Conservation (phyloP, 2,888 invertebrate species). For the Pachycephus smyrnensis region DNA sequence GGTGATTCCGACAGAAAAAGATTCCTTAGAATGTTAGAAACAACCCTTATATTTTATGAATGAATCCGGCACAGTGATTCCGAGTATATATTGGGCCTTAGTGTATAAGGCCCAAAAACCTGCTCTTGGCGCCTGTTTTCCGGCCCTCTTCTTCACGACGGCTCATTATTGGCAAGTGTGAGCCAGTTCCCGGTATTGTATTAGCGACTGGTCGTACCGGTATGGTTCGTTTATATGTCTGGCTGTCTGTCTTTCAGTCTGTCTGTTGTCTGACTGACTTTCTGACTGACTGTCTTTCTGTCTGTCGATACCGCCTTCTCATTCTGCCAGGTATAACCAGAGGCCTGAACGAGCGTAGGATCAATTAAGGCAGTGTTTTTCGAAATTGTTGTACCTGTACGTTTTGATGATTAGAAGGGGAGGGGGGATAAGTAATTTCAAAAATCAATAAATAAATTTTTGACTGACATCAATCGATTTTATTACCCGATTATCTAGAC, state of each 20-base stretch:
- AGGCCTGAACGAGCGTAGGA: conserved; percentile 21
- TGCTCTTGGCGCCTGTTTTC: conserved; percentile 5
- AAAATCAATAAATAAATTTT: neutral
- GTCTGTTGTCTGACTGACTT: conserved; percentile 6
- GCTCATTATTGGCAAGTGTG: conserved; percentile 23
- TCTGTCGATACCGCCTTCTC: conserved; percentile 43
- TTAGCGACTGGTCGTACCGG: conserved; percentile 27
- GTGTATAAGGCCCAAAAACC: neutral
- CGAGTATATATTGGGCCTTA: neutral
- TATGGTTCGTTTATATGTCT: conserved; percentile 25
- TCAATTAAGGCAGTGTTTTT: conserved; percentile 36
- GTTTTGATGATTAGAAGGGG: neutral
- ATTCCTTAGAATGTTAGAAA: neutral
- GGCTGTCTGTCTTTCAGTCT: conserved; percentile 26
- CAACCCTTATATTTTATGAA: neutral
- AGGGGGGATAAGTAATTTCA: neutral
- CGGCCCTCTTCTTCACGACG: conserved; percentile 2
- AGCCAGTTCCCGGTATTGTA: conserved; percentile 21
- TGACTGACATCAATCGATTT: neutral
- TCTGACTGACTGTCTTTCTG: conserved; percentile 20
- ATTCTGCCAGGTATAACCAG: conserved; percentile 47
- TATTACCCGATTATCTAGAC: neutral
- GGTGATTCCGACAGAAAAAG: neutral
- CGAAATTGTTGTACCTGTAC: neutral
- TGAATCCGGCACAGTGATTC: neutral